Conservation (phyloP, 2,888 invertebrate genomes). For the Stegana nigrithorax region DNA sequence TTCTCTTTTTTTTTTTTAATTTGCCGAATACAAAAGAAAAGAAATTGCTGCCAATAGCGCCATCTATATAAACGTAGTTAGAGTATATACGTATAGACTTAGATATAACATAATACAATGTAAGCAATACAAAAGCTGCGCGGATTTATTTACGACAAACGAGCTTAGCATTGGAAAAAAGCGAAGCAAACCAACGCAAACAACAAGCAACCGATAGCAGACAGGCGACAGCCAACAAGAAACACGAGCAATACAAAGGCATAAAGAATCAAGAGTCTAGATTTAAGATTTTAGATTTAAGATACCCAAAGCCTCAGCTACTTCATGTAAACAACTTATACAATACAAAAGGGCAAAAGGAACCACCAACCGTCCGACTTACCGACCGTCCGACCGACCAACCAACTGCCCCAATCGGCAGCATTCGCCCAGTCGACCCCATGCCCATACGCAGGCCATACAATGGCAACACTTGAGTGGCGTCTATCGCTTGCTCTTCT, state of each 20-base stretch:
- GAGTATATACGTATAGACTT: neutral
- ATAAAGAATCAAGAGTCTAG: constrained; percentile 16
- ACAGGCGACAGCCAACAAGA: neutral
- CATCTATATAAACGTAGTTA: neutral
- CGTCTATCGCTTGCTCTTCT: too few species aligned
- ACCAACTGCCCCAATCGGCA: too few species aligned
- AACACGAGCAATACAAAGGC: constrained; percentile 4
- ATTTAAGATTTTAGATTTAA: constrained; percentile 17
- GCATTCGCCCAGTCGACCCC: too few species aligned
- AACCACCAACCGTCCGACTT: too few species aligned
- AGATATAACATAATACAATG: neutral
- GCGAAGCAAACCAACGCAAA: neutral
- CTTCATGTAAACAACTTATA: too few species aligned
- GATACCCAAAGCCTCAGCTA: neutral
- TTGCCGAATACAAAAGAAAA: neutral
- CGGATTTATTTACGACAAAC: neutral
- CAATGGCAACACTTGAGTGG: too few species aligned
- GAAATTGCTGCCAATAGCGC: neutral
- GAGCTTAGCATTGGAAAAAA: neutral
- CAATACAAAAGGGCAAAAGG: too few species aligned
- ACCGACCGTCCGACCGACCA: too few species aligned
- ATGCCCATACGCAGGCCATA: too few species aligned
- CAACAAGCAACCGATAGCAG: neutral
- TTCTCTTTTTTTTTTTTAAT: neutral
- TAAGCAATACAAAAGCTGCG: neutral